A percentile compares a stretch with the other conserved stretches of the same genome.
phyloP scores from a whole-genome alignment of 2,888 invertebrate genomes.

The Leptopilina myrica region DNA sequence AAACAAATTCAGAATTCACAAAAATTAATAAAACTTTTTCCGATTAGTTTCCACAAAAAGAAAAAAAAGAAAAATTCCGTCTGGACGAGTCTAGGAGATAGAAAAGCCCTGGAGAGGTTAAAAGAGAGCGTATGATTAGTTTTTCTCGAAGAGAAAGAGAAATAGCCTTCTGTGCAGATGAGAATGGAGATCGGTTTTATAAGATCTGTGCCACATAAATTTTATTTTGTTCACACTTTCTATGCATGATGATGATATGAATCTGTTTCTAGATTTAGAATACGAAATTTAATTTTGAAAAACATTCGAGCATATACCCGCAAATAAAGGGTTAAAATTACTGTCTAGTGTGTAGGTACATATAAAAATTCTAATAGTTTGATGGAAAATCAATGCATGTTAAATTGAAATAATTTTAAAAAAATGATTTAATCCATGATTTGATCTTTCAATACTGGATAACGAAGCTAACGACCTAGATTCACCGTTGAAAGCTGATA shows the following conservation, averaged over 20 bases:
- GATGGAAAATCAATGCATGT: neutral
- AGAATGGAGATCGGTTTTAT: slow-evolving; percentile 52
- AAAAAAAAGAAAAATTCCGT: slow-evolving; percentile 28
- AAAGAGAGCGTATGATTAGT: slow-evolving; percentile 48
- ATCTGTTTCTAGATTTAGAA: neutral
- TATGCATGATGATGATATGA: slow-evolving; percentile 61
- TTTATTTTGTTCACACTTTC: slow-evolving; percentile 58
- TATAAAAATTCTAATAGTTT: neutral
- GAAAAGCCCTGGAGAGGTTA: slow-evolving; percentile 8
- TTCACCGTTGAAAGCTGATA: slow-evolving; percentile 13
- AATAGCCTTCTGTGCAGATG: slow-evolving; percentile 45
- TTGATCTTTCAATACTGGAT: neutral
- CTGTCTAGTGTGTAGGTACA: no score
- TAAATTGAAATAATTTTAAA: neutral
- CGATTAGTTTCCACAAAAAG: slow-evolving; percentile 42
- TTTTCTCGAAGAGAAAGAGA: slow-evolving; percentile 41
- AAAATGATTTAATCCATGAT: slow-evolving; percentile 2
- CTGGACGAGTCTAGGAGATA: neutral
- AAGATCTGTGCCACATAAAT: slow-evolving; percentile 41
- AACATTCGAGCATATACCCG: no score
- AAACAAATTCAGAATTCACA: slow-evolving; percentile 44
- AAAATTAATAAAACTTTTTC: slow-evolving; percentile 50
- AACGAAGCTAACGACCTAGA: neutral
- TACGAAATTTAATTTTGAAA: no score
- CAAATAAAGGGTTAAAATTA: no score